These are phyloP conservation scores for Epinephelus moara DNA, from an alignment of 2,113 vertebrate genomes.

Conservation along the genomic window DNA sequence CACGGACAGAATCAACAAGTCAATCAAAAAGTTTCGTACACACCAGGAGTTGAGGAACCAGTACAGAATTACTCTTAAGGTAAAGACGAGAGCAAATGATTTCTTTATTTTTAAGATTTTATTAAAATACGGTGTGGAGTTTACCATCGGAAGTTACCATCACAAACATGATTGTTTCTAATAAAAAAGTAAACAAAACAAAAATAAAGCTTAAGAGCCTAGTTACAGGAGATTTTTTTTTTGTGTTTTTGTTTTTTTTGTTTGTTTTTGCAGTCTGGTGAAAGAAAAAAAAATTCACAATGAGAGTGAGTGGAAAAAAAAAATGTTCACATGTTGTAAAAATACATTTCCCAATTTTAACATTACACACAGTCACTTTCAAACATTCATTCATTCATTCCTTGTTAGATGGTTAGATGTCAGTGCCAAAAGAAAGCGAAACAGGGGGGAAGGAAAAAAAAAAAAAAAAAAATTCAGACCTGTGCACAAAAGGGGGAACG, in stretches of 20 bases:
- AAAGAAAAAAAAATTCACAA: constrained; percentile 82
- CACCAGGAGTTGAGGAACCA: neutral
- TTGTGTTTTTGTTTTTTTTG: constrained; percentile 44
- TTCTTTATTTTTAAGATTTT: constrained; percentile 84
- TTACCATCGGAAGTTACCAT: constrained; percentile 89
- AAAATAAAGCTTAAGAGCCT: constrained; percentile 89
- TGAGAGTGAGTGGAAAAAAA: constrained; percentile 77
- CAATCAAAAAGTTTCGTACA: neutral
- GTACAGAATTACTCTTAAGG: neutral
- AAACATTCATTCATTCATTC: constrained; percentile 83
- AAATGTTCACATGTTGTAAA: constrained; percentile 87
- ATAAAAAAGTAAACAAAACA: constrained; percentile 89
- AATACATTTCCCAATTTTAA: constrained; percentile 88
- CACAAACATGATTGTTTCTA: constrained; percentile 93
- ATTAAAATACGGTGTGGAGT: constrained; percentile 91
- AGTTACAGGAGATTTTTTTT: constrained; percentile 83
- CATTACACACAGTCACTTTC: constrained; percentile 81
- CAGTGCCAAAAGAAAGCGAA: constrained; percentile 79
- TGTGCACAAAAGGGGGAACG: constrained; percentile 63
- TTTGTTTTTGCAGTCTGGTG: constrained; percentile 87
- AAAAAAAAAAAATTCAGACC: constrained; percentile 64
- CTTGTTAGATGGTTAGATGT: constrained; percentile 82
- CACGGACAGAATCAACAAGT: too few species aligned
- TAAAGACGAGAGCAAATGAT: constrained; percentile 22
- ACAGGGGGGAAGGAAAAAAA: constrained; percentile 1